Evolutionary conservation across 2,113 vertebrate species (phyloP).

Genomic region (Strigops habroptila): DNA sequence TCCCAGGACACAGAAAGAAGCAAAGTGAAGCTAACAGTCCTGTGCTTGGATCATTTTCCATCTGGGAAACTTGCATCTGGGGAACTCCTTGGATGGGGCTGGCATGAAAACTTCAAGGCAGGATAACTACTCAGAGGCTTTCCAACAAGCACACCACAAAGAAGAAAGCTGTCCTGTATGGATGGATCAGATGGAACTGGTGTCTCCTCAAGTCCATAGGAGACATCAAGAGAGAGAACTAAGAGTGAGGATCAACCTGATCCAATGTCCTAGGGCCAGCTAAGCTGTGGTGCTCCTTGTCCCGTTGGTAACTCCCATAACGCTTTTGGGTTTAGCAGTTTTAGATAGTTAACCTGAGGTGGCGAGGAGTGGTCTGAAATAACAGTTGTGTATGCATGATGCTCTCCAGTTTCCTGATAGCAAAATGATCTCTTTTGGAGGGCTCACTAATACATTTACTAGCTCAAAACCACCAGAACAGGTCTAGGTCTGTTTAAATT

Average conservation of each 20-base stretch:
- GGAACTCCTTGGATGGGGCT: not conserved
- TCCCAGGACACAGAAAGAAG: not conserved
- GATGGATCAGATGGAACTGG: not conserved
- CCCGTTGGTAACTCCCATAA: not conserved
- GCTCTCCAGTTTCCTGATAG: not conserved
- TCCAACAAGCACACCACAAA: not conserved
- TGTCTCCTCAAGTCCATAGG: not conserved
- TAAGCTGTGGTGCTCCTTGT: not conserved
- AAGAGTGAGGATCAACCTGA: not conserved
- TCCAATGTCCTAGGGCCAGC: not conserved
- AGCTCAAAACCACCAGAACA: not conserved
- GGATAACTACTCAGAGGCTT: not conserved
- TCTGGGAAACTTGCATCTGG: rapidly evolving
- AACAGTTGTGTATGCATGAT: not conserved
- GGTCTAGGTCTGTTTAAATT: not conserved
- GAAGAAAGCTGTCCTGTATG: not conserved
- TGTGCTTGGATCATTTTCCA: not conserved
- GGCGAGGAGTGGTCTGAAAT: not conserved
- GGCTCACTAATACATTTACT: not conserved
- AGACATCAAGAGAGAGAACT: not conserved
- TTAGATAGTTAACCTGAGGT: not conserved
- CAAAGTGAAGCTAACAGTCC: not conserved
- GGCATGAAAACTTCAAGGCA: not conserved
- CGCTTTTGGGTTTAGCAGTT: not conserved
- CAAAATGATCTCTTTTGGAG: not conserved